Conservation (phyloP, 2,797 vertebrate genomes). For the Capromys pilorides region DNA sequence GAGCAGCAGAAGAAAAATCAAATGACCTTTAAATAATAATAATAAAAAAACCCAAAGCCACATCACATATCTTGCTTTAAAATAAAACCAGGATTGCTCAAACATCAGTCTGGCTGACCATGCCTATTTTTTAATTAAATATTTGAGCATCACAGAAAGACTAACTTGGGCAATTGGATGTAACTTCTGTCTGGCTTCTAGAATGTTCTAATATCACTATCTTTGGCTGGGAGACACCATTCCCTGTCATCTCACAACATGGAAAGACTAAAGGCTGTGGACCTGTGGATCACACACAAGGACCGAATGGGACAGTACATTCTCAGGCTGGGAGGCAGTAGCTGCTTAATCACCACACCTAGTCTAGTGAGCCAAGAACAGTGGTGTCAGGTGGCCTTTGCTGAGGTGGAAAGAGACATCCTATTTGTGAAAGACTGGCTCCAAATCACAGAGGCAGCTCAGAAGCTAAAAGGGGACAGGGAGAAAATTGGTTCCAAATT, state of each 20-base stretch:
- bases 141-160: slow-evolving; percentile 31
- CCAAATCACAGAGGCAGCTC: not conserved
- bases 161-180: not conserved
- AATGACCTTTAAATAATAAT: slow-evolving; percentile 71
- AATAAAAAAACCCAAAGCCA: slow-evolving; percentile 48
- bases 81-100: slow-evolving; percentile 71
- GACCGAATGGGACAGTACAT: not conserved
- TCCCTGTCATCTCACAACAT: not conserved
- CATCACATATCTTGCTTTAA: slow-evolving; percentile 59
- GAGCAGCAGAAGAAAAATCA: slow-evolving; percentile 68
- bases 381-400: not conserved
- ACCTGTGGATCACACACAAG: not conserved
- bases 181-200: not conserved
- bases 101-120: slow-evolving; percentile 40
- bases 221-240: not conserved
- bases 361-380: not conserved
- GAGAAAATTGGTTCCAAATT: slow-evolving; percentile 40
- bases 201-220: not conserved
- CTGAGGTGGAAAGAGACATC: not conserved
- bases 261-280: not conserved
- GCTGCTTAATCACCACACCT: not conserved
- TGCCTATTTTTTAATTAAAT: slow-evolving; percentile 52
- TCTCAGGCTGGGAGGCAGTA: not conserved
- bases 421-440: slow-evolving; percentile 19
- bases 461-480: slow-evolving; percentile 1